These are phyloP conservation scores for Phrynocephalus forsythii DNA, from an alignment of 2,797 vertebrate genomes.

Conservation along the genomic window DNA sequence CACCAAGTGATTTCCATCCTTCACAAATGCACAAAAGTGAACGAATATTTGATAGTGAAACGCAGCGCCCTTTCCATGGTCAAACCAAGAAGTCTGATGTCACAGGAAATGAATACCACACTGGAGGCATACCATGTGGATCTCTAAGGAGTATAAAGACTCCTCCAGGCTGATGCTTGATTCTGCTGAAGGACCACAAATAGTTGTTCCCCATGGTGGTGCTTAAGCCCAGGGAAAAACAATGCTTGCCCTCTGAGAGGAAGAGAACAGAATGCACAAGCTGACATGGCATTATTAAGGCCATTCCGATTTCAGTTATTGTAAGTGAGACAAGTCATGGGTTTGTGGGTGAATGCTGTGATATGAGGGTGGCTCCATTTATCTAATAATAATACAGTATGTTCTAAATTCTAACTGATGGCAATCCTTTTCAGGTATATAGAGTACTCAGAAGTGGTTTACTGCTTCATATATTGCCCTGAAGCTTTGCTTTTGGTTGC, in stretches of 20 bases:
- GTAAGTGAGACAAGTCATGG: not conserved
- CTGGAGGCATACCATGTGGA: not conserved
- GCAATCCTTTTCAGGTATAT: too few species aligned
- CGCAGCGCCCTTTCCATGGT: not conserved
- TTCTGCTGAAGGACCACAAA: not conserved
- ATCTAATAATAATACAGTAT: too few species aligned
- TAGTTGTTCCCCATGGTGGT: not conserved
- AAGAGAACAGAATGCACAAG: not conserved
- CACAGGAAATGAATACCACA: not conserved
- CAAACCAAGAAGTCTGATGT: not conserved
- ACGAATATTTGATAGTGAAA: not conserved
- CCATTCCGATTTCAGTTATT: not conserved
- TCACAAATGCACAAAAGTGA: not conserved
- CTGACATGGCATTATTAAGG: not conserved
- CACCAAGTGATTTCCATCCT: not conserved
- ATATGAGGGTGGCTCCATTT: too few species aligned
- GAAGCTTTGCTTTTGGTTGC: too few species aligned
- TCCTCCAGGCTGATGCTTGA: not conserved
- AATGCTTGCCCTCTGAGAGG: not conserved
- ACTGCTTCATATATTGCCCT: too few species aligned
- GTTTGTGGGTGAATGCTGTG: not conserved
- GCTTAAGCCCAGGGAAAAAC: not conserved
- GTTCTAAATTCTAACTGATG: too few species aligned
- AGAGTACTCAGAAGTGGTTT: too few species aligned
- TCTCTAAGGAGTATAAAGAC: not conserved